Evolutionary conservation across 2,888 invertebrate genomes (phyloP), one percentile per base, ranked within the genome.

Genomic region (Pseudococcus longispinus): DNA sequence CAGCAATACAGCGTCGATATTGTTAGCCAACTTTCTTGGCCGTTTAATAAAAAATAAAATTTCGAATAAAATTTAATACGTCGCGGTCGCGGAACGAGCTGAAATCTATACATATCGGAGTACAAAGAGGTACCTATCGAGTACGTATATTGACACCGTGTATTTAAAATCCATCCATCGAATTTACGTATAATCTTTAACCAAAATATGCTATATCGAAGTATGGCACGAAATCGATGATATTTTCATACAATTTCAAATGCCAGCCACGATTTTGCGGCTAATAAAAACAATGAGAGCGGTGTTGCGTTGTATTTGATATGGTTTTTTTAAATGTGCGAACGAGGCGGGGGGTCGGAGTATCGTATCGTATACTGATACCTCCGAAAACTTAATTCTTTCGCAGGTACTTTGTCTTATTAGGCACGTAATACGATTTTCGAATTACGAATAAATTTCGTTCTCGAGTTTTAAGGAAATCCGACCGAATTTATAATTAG

Each of bases 351-450:
- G 6, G 2, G n/a, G 18, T n/a, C n/a, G 23, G 18, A 42, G 23
- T n/a, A n/a, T 32, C 37, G 23, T 5, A 51, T n/a, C 3, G 51
- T 20, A n/a, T n/a, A 23, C 20, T n/a, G 37, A 37, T 5, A 37
- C 15, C 4, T 9, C n/a, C 6, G 32, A 32, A n/a, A 84, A 84
- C 37, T 37, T 8, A 37, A 11, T 84, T 65, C 42, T 65, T 84
- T 65, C 13, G 37, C 84, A 84, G 84, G 29, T 32, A 84, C 84
- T 84, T 84, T 84, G 84, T 65, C 65, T 84, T 84, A 84, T 84
- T 84, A 84, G 84, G 84, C 84, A 84, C 84, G 84, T 84, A 84
- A 84, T 84, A 84, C 84, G 84, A 84, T 29, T 60, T 84, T 84
- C 60, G 65, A 60, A 84, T 84, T 84, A 65, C 42, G 84, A 32